Evolutionary conservation across 1,140 invertebrate genomes (phyloP), one percentile per base, ranked within the genome.

Genomic region (Ooceraea biroi): DNA sequence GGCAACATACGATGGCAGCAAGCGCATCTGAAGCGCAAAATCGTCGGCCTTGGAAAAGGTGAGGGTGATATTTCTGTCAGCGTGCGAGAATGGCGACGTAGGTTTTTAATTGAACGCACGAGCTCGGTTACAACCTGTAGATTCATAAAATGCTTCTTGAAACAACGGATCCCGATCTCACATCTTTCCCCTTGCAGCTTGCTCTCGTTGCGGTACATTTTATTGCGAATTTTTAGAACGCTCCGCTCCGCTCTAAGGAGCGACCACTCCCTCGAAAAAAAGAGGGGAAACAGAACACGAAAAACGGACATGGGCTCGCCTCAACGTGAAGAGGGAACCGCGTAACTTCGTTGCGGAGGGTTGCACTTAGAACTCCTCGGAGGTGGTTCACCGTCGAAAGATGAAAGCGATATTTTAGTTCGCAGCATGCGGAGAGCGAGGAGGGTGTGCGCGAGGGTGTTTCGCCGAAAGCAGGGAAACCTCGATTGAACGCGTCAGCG

Each of bases 101-200:
- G 10, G 19, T 57, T 46, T 71, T 88, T 82, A 87, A 85, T 88
- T 83, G 87, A 85, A 86, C 58, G 61, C 52, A 86, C 25, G 57
- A 87, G 78, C 58, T 87, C 61, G 71, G 61, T 88, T 76, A 72
- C 71, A 85, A 82, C 83, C 71, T 88, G 86, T 84, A 88, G 77
- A 87, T 87, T 87, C 82, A 72, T 87, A 85, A 88, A 87, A 88
- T 74, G 76, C 50, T 50, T 55, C 19, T 46, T 73, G 41, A 36
- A 73, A 60, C 72, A 22, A 30, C 48, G 25, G 7, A 55, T n/a
- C n/a, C n/a, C 19, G 12, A 2, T 7, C 8, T 55, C 73, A 19
- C 10, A 19, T 22, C 52, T 52, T 50, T 4, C 57, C 46, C 12
- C 36, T n/a, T 19, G 1, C n/a, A 22, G 4, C 48, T 36, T 52